phyloP scores from a whole-genome alignment of 1,140 invertebrate genomes.

The Araneus ventricosus region DNA sequence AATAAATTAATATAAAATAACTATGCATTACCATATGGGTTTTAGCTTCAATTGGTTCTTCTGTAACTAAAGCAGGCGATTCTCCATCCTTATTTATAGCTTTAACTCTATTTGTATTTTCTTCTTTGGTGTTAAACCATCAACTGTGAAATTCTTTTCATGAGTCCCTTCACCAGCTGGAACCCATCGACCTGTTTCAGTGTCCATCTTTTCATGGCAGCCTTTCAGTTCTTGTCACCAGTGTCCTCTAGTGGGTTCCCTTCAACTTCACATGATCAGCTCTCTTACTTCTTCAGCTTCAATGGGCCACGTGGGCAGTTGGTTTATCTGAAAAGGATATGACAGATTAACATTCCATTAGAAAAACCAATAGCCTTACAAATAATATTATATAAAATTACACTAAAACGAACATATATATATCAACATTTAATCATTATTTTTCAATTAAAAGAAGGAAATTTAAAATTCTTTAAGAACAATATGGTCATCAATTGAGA shows the following conservation, averaged over 20 bases:
- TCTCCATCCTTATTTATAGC: slow-evolving; percentile 99
- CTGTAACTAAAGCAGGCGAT: slow-evolving; percentile 96
- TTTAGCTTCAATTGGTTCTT: slow-evolving; percentile 85
- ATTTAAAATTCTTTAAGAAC: too few relatives aligned
- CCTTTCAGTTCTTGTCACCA: slow-evolving; percentile 96
- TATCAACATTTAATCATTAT: too few relatives aligned
- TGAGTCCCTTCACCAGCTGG: slow-evolving; percentile 92
- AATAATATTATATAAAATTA: neutral
- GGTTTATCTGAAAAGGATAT: slow-evolving; percentile 86
- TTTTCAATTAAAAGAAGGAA: too few relatives aligned
- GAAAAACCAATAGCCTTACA: neutral
- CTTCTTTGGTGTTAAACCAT: slow-evolving; percentile 97
- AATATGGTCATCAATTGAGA: too few relatives aligned
- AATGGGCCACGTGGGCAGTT: slow-evolving; percentile 90
- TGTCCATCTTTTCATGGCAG: slow-evolving; percentile 98
- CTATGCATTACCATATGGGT: slow-evolving; percentile 79
- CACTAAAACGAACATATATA: too few relatives aligned
- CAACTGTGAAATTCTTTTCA: slow-evolving; percentile 90
- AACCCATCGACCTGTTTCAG: slow-evolving; percentile 94
- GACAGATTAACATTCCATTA: neutral
- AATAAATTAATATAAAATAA: neutral
- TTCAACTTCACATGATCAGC: slow-evolving; percentile 95
- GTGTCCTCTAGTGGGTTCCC: slow-evolving; percentile 96
- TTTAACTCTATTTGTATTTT: slow-evolving; percentile 98
- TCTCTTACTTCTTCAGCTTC: slow-evolving; percentile 90